Percentiles rank a stretch among this genome's conserved stretches.
Evolutionary conservation across 2,113 vertebrate species (phyloP).

Genomic region (Phalacrocorax pelagicus): DNA sequence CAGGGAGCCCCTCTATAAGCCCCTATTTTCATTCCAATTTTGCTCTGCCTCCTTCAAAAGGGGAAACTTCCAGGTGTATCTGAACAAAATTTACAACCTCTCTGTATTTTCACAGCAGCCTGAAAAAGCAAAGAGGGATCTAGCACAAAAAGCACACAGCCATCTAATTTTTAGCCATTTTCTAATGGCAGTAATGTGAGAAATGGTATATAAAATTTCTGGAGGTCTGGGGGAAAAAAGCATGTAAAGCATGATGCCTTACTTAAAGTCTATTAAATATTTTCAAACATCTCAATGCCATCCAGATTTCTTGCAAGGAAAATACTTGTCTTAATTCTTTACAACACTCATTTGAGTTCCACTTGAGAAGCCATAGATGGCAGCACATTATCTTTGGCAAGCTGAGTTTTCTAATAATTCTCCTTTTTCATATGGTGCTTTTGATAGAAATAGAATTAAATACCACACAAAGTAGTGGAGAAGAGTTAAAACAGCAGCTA

Average conservation of each 20-base stretch:
- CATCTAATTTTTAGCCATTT: not conserved
- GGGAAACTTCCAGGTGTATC: not conserved
- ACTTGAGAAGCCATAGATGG: not conserved
- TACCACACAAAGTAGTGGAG: not conserved
- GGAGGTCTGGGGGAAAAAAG: not conserved
- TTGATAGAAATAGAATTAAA: not conserved
- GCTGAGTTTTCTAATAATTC: not conserved
- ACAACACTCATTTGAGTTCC: not conserved
- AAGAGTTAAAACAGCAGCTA: not conserved
- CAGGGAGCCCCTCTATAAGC: not conserved
- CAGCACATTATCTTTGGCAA: not conserved
- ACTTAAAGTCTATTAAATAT: not conserved
- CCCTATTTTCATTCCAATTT: not conserved
- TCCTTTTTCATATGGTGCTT: not conserved
- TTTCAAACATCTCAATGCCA: not conserved
- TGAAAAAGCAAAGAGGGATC: not conserved
- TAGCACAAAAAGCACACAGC: not conserved
- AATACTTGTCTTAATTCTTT: not conserved
- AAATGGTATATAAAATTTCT: not conserved
- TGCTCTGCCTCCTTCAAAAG: not conserved
- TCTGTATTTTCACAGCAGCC: not conserved
- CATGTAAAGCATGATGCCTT: not conserved
- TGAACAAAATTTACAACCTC: not conserved
- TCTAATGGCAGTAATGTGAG: not conserved
- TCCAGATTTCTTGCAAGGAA: not conserved